A percentile compares a stretch with the other conserved stretches of the same genome.
Evolutionary conservation across 2,113 vertebrate genomes (phyloP).

Genomic region (Ovis canadensis): DNA sequence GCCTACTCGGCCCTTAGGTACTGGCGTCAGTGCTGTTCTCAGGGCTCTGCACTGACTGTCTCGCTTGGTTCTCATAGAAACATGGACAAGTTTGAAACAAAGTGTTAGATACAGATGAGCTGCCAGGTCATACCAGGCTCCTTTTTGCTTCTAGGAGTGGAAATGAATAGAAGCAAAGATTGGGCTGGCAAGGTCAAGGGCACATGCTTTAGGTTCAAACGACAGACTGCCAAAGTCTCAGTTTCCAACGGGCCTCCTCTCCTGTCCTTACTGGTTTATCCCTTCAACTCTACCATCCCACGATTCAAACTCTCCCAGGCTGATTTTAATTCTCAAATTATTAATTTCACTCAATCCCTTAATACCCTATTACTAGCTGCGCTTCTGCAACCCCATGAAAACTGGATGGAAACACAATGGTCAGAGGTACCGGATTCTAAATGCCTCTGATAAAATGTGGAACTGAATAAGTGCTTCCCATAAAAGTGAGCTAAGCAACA

Average conservation of each 20-base stretch:
- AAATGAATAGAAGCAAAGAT: neutral
- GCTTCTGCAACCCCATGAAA: neutral
- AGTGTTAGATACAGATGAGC: neutral
- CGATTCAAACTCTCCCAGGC: neutral
- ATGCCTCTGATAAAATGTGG: neutral
- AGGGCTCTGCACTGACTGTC: neutral
- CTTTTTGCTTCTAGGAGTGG: neutral
- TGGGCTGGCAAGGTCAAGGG: neutral
- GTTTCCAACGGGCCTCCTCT: neutral
- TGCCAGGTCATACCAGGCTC: neutral
- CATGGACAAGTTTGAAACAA: neutral
- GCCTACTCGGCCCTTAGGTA: neutral
- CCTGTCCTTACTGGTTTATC: neutral
- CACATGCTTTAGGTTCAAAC: neutral
- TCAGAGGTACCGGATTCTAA: neutral
- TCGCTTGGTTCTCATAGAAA: neutral
- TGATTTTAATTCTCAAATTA: neutral
- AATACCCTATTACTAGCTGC: neutral
- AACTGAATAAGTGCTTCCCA: neutral
- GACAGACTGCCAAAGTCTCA: neutral
- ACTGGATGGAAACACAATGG: neutral
- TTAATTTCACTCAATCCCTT: neutral
- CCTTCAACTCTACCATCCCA: neutral
- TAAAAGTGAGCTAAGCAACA: neutral
- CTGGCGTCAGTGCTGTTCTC: neutral